Evolutionary conservation across 2,113 vertebrate species (phyloP).

Genomic region (Brachyhypopomus occidentalis): DNA sequence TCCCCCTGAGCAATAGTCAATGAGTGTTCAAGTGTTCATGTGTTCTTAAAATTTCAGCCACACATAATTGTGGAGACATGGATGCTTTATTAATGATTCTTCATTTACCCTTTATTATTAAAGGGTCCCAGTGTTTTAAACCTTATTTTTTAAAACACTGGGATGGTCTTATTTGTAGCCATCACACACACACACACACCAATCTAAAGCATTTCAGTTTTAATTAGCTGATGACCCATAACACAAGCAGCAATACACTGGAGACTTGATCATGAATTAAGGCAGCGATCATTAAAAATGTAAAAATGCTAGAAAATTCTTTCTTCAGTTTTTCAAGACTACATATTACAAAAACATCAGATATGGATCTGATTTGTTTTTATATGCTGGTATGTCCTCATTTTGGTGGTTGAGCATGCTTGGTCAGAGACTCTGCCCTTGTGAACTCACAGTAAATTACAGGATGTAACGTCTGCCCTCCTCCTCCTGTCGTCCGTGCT

Average conservation of each 20-base stretch:
- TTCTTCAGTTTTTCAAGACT: neutral
- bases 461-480: no score
- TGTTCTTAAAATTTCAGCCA: neutral
- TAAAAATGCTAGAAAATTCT: conserved; percentile 2
- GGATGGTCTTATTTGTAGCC: conserved; percentile 1
- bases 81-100: neutral
- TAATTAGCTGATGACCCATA: conserved; percentile 14
- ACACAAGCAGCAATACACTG: neutral
- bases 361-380: neutral
- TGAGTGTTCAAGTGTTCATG: no score
- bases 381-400: neutral
- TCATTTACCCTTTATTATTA: no score
- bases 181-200: neutral
- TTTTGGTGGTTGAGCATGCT: neutral
- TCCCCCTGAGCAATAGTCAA: no score
- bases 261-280: neutral
- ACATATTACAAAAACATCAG: neutral
- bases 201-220: neutral
- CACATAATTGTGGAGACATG: neutral
- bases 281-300: neutral
- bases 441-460: neutral
- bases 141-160: no score
- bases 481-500: no score
- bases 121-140: neutral
- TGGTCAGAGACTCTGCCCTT: neutral